These are phyloP conservation scores for Patella ulyssiponensis DNA, from an alignment of 2,888 invertebrate species.

Conservation along the genomic window DNA sequence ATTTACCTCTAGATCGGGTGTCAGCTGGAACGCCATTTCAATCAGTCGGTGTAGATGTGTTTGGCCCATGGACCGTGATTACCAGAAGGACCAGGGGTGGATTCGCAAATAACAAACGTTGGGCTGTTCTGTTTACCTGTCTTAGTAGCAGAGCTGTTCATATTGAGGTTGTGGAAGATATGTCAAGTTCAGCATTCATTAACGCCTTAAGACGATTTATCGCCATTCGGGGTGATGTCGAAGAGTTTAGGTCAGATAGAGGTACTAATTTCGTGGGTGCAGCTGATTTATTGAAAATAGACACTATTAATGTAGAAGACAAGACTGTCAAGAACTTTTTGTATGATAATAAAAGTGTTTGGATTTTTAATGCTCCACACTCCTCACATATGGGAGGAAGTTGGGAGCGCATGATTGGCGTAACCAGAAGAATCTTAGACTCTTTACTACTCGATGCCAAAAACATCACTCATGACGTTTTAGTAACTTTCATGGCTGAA, in stretches of 20 bases:
- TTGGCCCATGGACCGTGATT: conserved; percentile 40
- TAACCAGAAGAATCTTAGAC: conserved; percentile 37
- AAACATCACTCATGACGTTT: conserved; percentile 34
- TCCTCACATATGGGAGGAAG: conserved; percentile 39
- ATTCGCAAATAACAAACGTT: conserved; percentile 34
- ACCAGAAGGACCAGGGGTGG: conserved; percentile 39
- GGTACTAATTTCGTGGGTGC: background rate
- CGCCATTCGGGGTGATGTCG: conserved; percentile 22
- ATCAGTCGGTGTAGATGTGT: conserved; percentile 36
- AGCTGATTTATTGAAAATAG: background rate
- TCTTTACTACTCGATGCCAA: conserved; percentile 26
- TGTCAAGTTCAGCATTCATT: conserved; percentile 41
- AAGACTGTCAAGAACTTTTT: conserved; percentile 6
- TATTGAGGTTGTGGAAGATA: conserved; percentile 42
- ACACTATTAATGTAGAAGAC: background rate
- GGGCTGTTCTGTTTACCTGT: conserved; percentile 43
- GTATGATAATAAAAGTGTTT: conserved; percentile 21
- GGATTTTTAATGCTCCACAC: conserved; percentile 42
- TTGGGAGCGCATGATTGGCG: conserved; percentile 39
- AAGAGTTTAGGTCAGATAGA: background rate
- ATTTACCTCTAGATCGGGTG: conserved; percentile 34
- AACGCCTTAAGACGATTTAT: conserved; percentile 40
- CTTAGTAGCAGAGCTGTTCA: conserved; percentile 39
- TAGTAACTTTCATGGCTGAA: conserved; percentile 38
- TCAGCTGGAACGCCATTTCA: conserved; percentile 33